These are phyloP conservation scores for Papilio glaucus DNA, from an alignment of 1,140 invertebrate species.

Conservation along the genomic window DNA sequence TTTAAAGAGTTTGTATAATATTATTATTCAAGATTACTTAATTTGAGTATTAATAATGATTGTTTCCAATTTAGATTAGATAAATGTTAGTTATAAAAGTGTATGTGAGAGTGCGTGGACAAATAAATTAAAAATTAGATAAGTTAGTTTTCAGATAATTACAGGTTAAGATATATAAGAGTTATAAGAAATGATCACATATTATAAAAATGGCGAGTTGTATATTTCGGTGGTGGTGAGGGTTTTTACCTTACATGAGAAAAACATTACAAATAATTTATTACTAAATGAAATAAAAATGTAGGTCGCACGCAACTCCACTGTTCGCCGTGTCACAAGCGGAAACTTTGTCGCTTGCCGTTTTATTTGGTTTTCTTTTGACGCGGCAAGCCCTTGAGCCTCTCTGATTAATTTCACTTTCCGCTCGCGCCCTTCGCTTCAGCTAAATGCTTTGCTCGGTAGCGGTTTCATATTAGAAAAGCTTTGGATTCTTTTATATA, in stretches of 20 bases:
- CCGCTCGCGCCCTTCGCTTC: slow-evolving; percentile 39
- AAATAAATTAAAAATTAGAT: too few relatives aligned
- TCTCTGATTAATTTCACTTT: slow-evolving; percentile 73
- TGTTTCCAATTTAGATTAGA: too few relatives aligned
- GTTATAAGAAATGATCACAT: too few relatives aligned
- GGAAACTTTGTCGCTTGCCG: slow-evolving; percentile 81
- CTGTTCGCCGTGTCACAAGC: slow-evolving; percentile 39
- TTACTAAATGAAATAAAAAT: too few relatives aligned
- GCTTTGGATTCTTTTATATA: slow-evolving; percentile 23
- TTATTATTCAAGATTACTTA: too few relatives aligned
- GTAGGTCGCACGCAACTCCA: slow-evolving; percentile 44
- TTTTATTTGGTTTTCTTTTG: slow-evolving; percentile 83
- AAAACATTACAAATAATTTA: too few relatives aligned
- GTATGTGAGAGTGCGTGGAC: too few relatives aligned
- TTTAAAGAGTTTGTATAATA: too few relatives aligned
- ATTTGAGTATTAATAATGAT: too few relatives aligned
- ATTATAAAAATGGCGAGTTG: neutral
- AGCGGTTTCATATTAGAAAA: neutral
- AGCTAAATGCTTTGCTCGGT: slow-evolving; percentile 31
- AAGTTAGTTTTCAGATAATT: too few relatives aligned
- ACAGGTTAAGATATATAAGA: neutral
- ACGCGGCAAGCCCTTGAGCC: slow-evolving; percentile 78
- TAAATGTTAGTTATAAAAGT: too few relatives aligned
- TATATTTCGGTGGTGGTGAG: slow-evolving; percentile 31
- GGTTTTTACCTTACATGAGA: too few relatives aligned